phyloP scores from a whole-genome alignment of 2,113 vertebrate genomes.

The Myiozetetes cayanensis region DNA sequence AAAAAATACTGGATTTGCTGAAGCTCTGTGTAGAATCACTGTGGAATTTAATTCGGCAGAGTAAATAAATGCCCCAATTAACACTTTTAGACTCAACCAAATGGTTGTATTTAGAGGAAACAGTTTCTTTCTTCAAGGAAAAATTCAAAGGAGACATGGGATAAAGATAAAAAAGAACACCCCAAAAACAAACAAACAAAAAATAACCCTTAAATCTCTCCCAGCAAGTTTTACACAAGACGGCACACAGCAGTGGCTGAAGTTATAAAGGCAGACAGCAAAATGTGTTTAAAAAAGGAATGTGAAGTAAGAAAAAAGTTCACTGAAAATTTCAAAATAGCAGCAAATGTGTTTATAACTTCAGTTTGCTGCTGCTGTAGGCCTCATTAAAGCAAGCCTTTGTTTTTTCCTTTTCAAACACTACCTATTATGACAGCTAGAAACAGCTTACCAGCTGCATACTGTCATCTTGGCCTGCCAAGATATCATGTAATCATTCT shows the following conservation, averaged over 20 bases:
- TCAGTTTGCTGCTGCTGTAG: slow-evolving; percentile 31
- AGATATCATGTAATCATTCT: slow-evolving; percentile 62
- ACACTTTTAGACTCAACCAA: slow-evolving; percentile 40
- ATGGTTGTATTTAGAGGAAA: slow-evolving; percentile 40
- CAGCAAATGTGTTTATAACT: slow-evolving; percentile 36
- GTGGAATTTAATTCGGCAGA: slow-evolving; percentile 41
- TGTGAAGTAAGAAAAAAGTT: slow-evolving; percentile 15
- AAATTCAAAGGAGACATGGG: slow-evolving; percentile 38
- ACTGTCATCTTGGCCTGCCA: slow-evolving; percentile 57
- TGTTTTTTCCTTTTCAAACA: slow-evolving; percentile 57
- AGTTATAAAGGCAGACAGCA: not conserved
- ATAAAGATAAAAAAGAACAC: slow-evolving; percentile 31
- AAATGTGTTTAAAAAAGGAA: not conserved
- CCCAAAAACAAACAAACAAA: slow-evolving; percentile 51
- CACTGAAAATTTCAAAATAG: slow-evolving; percentile 28
- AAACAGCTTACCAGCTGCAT: slow-evolving; percentile 60
- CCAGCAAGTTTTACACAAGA: slow-evolving; percentile 11
- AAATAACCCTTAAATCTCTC: not conserved
- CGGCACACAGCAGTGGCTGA: not conserved
- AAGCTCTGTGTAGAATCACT: slow-evolving; percentile 37
- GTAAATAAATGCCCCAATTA: slow-evolving; percentile 52
- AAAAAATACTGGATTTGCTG: slow-evolving; percentile 56
- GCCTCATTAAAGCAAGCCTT: slow-evolving; percentile 52
- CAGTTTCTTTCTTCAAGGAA: slow-evolving; percentile 40
- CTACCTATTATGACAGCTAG: slow-evolving; percentile 66